These are phyloP conservation scores for Oreochromis aureus DNA, from an alignment of 2,113 vertebrate genomes.

Conservation along the genomic window DNA sequence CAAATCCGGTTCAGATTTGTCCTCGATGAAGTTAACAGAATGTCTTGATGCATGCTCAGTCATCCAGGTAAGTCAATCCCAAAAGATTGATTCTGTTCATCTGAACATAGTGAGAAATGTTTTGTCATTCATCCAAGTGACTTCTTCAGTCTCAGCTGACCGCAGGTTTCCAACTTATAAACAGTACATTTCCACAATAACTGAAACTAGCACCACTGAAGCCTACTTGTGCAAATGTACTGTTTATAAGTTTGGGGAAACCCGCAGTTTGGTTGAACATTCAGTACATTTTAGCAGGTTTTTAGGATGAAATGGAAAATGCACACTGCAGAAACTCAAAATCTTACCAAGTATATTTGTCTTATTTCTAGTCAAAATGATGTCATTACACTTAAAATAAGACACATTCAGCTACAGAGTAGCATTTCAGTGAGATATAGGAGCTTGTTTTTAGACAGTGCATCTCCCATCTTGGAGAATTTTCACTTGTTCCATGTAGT, in stretches of 20 bases:
- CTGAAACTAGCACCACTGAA: background rate
- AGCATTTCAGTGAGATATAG: fast-evolving
- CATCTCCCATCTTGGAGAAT: background rate
- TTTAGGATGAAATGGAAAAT: background rate
- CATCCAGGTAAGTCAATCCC: background rate
- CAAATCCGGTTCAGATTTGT: background rate
- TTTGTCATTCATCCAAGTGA: fast-evolving
- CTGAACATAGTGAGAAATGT: fast-evolving
- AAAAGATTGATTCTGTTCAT: background rate
- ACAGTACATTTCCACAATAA: background rate
- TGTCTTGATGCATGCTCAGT: fast-evolving
- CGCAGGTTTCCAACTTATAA: background rate
- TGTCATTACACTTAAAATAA: background rate
- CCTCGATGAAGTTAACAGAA: background rate
- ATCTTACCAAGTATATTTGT: background rate
- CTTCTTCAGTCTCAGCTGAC: background rate
- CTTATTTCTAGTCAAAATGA: background rate
- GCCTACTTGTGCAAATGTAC: background rate
- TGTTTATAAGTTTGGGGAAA: background rate
- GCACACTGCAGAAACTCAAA: background rate
- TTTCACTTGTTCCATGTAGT: background rate
- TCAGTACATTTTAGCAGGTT: fast-evolving
- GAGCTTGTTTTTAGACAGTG: background rate
- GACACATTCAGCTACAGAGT: background rate
- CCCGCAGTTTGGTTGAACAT: background rate